Evolutionary conservation across 2,797 vertebrate species (phyloP), one percentile per base, ranked within the genome.

Genomic region (Etheostoma perlongum): DNA sequence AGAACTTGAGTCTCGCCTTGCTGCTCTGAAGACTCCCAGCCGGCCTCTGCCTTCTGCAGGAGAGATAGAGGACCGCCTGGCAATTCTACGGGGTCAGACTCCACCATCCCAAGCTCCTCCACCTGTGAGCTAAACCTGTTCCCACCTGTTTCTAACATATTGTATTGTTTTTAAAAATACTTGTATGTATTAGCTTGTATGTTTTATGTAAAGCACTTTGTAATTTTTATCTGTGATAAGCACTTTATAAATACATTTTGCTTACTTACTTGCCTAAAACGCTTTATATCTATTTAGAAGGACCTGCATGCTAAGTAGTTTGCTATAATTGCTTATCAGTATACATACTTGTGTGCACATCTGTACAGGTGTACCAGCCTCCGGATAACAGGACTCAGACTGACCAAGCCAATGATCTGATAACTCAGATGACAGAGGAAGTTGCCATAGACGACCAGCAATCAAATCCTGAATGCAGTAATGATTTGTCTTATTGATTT

Each of bases 21-120:
- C 96, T 63, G 96, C 96, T 4, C 90, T 99, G 72, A 97, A 95
- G 90, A 91, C 92, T 47, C 90, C 94, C 72, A 71, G 65, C 54
- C 88, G 90, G 61, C 90, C 95, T 23, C 87, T 96, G 81, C 96
- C 96, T 59, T 97, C 97, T 66, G 69, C 90, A 1, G 76, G 87
- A 58, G 97, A 98, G 62, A 97, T 99, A 94, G 97, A 98, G 86
- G 95, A 96, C 54, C 96, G 97, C 0, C 91, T 99, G 84, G 97
- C 98, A 48, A 88, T 79, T 47, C 84, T 99, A 67, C 96, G 95
- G 84, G 97, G 96, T 68, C 94, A 93, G 75, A 73, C 82, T 15
- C 92, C 80, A 51, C 94, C 96, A 70, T 96, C 96, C 23, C 92
- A 94, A 89, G 88, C 91, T 75, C 83, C 91, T 33, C 95, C 85